Evolutionary conservation across 2,113 vertebrate genomes (phyloP).

Genomic region (Bujurquina vittata): DNA sequence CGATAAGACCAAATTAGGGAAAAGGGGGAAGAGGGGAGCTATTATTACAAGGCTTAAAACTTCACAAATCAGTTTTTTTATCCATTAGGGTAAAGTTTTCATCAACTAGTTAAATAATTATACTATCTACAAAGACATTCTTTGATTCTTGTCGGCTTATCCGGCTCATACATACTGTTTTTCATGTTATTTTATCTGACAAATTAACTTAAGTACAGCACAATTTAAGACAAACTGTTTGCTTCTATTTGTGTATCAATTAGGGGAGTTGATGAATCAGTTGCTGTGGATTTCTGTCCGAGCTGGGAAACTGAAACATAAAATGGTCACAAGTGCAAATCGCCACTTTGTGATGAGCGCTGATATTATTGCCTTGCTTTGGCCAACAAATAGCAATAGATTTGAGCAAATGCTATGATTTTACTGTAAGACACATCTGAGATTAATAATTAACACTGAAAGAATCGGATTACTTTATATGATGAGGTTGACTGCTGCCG

Average conservation of each 20-base stretch:
- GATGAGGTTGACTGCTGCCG: constrained; percentile 45
- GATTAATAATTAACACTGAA: constrained; percentile 48
- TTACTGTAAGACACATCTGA: background rate
- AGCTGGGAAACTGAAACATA: constrained; percentile 32
- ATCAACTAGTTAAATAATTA: constrained; percentile 67
- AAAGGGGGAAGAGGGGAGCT: constrained; percentile 45
- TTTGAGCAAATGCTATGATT: background rate
- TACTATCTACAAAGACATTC: constrained; percentile 83
- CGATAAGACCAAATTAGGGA: constrained; percentile 73
- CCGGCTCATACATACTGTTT: constrained; percentile 78
- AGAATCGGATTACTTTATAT: constrained; percentile 30
- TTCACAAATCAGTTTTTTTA: constrained; percentile 71
- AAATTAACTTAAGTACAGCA: constrained; percentile 60
- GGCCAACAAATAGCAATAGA: background rate
- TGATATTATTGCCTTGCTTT: background rate
- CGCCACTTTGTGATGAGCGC: background rate
- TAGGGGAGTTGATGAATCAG: constrained; percentile 48
- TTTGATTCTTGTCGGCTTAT: constrained; percentile 85
- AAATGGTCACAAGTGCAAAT: background rate
- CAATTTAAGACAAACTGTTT: constrained; percentile 55
- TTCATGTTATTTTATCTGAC: constrained; percentile 77
- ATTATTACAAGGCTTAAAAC: constrained; percentile 61
- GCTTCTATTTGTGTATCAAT: constrained; percentile 60
- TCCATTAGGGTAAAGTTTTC: constrained; percentile 73
- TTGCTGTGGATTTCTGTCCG: constrained; percentile 15